phyloP scores from a whole-genome alignment of 2,797 vertebrate genomes.

The Lerista edwardsae region DNA sequence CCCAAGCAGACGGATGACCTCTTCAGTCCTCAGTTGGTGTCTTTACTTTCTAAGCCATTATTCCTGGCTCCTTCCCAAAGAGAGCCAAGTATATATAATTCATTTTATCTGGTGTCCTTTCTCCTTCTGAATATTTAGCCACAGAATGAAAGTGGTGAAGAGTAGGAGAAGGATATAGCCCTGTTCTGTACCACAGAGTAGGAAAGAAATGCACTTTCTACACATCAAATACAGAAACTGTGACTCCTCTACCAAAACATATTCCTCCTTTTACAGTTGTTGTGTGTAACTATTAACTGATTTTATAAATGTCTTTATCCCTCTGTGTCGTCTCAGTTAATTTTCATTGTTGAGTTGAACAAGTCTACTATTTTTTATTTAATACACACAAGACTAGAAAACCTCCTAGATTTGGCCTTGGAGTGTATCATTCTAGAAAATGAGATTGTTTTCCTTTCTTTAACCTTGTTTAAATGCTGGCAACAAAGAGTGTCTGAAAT shows the following conservation, averaged over 20 bases:
- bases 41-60: background rate
- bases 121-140: constrained; percentile 26
- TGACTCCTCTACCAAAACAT: constrained; percentile 61
- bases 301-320: constrained; percentile 75
- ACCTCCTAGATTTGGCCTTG: background rate
- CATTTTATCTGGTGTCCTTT: constrained; percentile 26
- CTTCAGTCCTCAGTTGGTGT: constrained; percentile 32
- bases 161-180: constrained; percentile 6
- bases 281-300: constrained; percentile 71
- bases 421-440: background rate
- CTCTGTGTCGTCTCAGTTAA: constrained; percentile 52
- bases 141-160: constrained; percentile 23
- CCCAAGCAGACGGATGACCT: constrained; percentile 31
- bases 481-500: too few species aligned
- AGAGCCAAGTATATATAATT: constrained; percentile 5
- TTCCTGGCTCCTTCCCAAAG: constrained; percentile 22
- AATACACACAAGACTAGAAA: background rate
- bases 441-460: background rate
- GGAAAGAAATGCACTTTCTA: constrained; percentile 71
- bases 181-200: constrained; percentile 48
- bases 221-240: constrained; percentile 51
- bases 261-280: constrained; percentile 59
- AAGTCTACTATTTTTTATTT: background rate
- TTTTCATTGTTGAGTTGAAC: constrained; percentile 17
- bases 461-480: background rate